phyloP scores from a whole-genome alignment of 2,797 vertebrate genomes.

The Mareca strepera region DNA sequence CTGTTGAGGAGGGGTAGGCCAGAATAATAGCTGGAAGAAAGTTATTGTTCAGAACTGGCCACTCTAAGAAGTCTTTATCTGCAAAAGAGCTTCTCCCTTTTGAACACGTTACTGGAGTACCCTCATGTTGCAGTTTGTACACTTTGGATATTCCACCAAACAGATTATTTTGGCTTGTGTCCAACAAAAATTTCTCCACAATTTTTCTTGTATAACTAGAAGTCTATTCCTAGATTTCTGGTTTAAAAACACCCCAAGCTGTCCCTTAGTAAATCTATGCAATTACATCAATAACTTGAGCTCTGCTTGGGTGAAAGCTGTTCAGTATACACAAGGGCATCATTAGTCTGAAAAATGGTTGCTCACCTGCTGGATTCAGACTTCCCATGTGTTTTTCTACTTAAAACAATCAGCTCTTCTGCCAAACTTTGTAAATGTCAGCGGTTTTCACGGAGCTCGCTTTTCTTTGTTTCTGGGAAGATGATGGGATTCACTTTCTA shows the following conservation, averaged over 20 bases:
- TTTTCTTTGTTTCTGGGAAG: not conserved
- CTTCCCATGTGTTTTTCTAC: not conserved
- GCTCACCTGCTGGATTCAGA: conserved; percentile 20
- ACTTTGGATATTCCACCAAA: not conserved
- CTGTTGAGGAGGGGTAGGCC: not conserved
- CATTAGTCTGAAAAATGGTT: not conserved
- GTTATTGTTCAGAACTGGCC: not conserved
- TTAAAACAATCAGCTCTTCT: not conserved
- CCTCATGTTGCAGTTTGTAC: not conserved
- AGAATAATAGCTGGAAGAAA: not conserved
- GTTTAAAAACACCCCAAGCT: not conserved
- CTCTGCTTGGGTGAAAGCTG: not conserved
- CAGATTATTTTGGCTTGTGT: not conserved
- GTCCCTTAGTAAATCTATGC: not conserved
- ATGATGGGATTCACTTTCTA: not conserved
- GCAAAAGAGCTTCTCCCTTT: not conserved
- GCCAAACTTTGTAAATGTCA: not conserved
- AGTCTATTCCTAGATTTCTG: not conserved
- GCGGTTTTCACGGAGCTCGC: not conserved
- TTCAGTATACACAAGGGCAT: not conserved
- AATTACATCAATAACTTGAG: not conserved
- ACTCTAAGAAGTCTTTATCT: not conserved
- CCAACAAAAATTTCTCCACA: not conserved
- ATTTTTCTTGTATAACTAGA: not conserved
- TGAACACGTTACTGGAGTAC: accelerated